These are phyloP conservation scores for Helicoverpa zea DNA, from an alignment of 1,140 invertebrate species.

Conservation along the genomic window DNA sequence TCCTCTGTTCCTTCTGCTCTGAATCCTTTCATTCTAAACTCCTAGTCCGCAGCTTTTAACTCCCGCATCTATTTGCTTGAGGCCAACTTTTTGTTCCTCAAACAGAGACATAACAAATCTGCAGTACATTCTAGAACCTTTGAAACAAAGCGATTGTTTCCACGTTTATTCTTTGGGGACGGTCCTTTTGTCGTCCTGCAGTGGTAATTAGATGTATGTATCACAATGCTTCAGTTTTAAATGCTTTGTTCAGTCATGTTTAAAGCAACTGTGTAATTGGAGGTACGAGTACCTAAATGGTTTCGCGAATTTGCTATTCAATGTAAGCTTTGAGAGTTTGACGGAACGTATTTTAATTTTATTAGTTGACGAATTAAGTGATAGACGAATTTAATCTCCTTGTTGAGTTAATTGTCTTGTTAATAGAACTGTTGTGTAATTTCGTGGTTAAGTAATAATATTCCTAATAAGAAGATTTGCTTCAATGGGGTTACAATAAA, in stretches of 20 bases:
- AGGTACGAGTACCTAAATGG: not conserved
- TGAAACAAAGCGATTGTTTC: slow-evolving; percentile 45
- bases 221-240: slow-evolving; percentile 14
- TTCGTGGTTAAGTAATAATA: not conserved
- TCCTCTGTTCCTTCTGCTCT: not conserved
- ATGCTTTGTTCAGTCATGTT: slow-evolving; percentile 28
- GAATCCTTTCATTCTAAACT: slow-evolving; percentile 27
- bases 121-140: slow-evolving; percentile 28
- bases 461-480: not conserved
- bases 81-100: slow-evolving; percentile 40
- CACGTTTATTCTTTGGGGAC: slow-evolving; percentile 44
- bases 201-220: slow-evolving; percentile 42
- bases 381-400: not conserved
- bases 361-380: not conserved
- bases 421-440: not conserved
- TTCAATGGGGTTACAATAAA: too few relatives aligned
- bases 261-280: slow-evolving; percentile 14
- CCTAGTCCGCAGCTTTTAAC: slow-evolving; percentile 21
- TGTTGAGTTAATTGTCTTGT: not conserved
- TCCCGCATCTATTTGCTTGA: slow-evolving; percentile 26
- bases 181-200: slow-evolving; percentile 33
- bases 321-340: slow-evolving; percentile 16
- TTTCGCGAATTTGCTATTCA: not conserved
- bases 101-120: slow-evolving; percentile 42
- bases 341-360: not conserved